phyloP scores from a whole-genome alignment of 2,113 vertebrate species.

The Macaca fascicularis region DNA sequence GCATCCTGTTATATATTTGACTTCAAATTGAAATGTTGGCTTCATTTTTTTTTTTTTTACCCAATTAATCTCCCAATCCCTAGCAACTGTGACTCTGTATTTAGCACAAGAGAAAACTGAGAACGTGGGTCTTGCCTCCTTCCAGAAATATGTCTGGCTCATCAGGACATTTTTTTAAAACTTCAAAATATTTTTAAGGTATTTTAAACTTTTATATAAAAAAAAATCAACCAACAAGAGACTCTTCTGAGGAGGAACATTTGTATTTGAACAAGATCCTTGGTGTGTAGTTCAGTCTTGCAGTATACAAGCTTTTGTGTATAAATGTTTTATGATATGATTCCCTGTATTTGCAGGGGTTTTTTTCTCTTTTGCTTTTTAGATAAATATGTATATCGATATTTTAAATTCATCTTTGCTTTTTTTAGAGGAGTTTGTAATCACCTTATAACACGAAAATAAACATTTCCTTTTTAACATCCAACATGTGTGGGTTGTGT shows the following conservation, averaged over 20 bases:
- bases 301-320: constrained; percentile 79
- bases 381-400: constrained; percentile 87
- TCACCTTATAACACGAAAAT: constrained; percentile 87
- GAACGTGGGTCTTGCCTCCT: constrained; percentile 52
- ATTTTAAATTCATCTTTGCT: constrained; percentile 89
- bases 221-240: constrained; percentile 50
- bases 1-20: constrained; percentile 76
- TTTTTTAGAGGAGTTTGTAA: constrained; percentile 90
- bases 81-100: constrained; percentile 81
- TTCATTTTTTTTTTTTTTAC: constrained; percentile 47
- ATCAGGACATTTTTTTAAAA: constrained; percentile 79
- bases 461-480: constrained; percentile 86
- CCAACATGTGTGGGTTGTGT: background rate
- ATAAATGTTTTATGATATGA: constrained; percentile 67
- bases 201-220: constrained; percentile 83
- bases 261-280: constrained; percentile 81
- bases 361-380: constrained; percentile 85
- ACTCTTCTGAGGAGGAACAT: constrained; percentile 77
- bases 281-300: constrained; percentile 80
- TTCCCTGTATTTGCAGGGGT: constrained; percentile 81
- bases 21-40: constrained; percentile 69
- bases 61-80: constrained; percentile 66
- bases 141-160: constrained; percentile 76
- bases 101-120: constrained; percentile 79
- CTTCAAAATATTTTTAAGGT: constrained; percentile 84